Conservation (phyloP, 2,113 vertebrate genomes). For the Nyctereutes procyonoides region DNA sequence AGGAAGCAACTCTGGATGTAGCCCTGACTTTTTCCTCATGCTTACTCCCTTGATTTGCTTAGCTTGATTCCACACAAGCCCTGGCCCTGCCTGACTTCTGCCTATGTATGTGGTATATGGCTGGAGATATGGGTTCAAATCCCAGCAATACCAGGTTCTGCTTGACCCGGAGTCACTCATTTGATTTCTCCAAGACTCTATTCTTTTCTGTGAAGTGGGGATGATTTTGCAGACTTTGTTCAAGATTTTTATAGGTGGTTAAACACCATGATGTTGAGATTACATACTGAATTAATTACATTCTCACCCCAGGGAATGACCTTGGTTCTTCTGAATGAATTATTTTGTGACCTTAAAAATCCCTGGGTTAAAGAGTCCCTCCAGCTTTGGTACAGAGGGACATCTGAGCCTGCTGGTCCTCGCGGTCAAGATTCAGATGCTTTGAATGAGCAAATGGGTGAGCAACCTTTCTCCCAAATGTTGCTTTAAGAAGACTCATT, state of each 20-base stretch:
- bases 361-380: neutral
- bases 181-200: slow-evolving; percentile 1
- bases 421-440: neutral
- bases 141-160: neutral
- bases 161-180: neutral
- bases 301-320: neutral
- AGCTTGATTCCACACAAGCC: neutral
- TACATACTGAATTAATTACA: neutral
- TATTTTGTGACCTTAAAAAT: neutral
- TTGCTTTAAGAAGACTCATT: neutral
- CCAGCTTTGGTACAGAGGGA: neutral
- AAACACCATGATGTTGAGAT: neutral
- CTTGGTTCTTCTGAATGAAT: slow-evolving; percentile 2
- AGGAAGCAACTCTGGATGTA: neutral
- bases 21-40: neutral
- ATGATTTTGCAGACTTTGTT: neutral
- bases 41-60: neutral
- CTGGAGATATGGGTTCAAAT: neutral
- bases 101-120: neutral
- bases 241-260: slow-evolving; percentile 1
- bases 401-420: neutral
- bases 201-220: neutral
- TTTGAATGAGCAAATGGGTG: neutral
- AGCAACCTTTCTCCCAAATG: neutral
- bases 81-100: neutral